Conservation (phyloP, 1,140 invertebrate species). For the Aphelinus atriplicis region DNA sequence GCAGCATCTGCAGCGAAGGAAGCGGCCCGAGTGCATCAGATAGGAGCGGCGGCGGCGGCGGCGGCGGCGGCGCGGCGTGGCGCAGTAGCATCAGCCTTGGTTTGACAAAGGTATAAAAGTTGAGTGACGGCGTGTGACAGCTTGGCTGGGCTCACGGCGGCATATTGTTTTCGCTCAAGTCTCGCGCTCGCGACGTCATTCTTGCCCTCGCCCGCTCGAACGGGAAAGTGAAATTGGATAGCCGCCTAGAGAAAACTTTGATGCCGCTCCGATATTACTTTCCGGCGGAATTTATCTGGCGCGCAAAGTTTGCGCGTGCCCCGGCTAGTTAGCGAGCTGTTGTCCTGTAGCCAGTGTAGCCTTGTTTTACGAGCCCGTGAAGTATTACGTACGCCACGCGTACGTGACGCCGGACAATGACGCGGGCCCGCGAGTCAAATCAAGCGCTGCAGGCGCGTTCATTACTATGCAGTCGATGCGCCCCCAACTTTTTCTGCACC, state of each 20-base stretch:
- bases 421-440: not conserved
- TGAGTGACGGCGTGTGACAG: constrained; percentile 24
- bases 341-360: not conserved
- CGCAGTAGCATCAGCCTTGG: not conserved
- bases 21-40: not conserved
- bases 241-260: constrained; percentile 25
- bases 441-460: not conserved
- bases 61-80: too few species aligned
- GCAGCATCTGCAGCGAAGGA: not conserved
- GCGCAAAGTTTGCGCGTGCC: constrained; percentile 5
- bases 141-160: not conserved
- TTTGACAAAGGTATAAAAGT: constrained; percentile 26
- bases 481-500: not conserved
- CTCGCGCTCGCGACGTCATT: constrained; percentile 19
- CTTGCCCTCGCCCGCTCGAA: constrained; percentile 1
- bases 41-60: not conserved
- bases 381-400: not conserved
- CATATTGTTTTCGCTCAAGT: constrained; percentile 31
- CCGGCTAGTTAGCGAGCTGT: not conserved
- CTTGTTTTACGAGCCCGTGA: not conserved
- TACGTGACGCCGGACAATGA: constrained; percentile 15
- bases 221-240: constrained; percentile 21
- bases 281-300: constrained; percentile 26
- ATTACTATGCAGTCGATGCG: constrained; percentile 25
- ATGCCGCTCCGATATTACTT: constrained; percentile 33